A percentile compares a stretch with the other conserved stretches of the same genome.
Conservation (phyloP, 2,797 vertebrate genomes). For the Leuciscus waleckii region DNA sequence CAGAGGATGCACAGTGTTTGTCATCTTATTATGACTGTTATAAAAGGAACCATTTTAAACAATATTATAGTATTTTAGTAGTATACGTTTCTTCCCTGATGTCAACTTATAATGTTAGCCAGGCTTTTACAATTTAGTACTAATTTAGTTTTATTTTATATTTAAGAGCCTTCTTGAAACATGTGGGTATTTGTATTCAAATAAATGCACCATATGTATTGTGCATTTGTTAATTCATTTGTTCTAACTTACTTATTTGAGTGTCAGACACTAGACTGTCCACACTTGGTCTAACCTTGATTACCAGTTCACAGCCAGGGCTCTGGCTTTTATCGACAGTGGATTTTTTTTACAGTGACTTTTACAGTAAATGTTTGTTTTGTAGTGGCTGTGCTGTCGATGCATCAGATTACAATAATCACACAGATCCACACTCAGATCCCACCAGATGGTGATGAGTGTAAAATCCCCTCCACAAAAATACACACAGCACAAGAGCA, state of each 20-base stretch:
- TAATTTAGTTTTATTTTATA: not conserved
- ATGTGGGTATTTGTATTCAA: not conserved
- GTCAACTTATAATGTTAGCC: not conserved
- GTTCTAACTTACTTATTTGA: not conserved
- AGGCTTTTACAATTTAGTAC: not conserved
- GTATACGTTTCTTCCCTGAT: not conserved
- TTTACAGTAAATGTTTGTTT: conserved; percentile 1
- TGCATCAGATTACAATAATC: conserved; percentile 31
- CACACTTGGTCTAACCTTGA: not conserved
- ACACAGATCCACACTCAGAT: not conserved
- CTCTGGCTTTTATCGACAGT: not conserved
- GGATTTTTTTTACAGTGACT: not conserved
- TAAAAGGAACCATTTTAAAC: not conserved
- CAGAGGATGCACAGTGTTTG: not conserved
- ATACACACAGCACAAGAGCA: not conserved
- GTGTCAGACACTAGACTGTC: not conserved
- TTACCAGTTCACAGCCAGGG: not conserved
- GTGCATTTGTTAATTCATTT: not conserved
- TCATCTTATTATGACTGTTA: not conserved
- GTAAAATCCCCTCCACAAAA: conserved; percentile 15
- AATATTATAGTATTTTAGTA: not conserved
- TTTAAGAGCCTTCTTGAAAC: not conserved
- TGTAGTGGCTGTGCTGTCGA: not conserved
- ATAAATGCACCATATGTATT: not conserved
- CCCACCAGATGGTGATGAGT: conserved; percentile 36